Evolutionary conservation across 2,113 vertebrate genomes (phyloP), one percentile per base, ranked within the genome.

Genomic region (Erythrocercus mccallii): DNA sequence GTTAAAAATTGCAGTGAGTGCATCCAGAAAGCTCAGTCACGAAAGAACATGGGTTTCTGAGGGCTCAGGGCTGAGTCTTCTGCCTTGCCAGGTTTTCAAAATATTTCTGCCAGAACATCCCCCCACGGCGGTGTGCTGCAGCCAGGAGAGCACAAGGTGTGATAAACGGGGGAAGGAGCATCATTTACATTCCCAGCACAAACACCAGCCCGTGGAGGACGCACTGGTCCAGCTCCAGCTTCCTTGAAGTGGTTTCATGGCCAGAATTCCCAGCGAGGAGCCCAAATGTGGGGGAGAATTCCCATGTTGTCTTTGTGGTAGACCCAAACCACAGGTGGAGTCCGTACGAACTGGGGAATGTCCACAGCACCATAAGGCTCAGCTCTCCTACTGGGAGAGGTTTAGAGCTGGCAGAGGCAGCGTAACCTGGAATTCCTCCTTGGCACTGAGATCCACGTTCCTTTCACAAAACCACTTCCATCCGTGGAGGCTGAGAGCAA

Each of bases 21-120:
- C n/a, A 66, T 90, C 91, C 95, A 95, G 73, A 90, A 94, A 82
- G 65, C 40, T 93, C 48, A 51, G 58, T 62, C 91, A 70, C 69
- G 93, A 84, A 92, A 0, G n/a, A 91, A 53, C 54, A 23, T 2
- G 87, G 62, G 11, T 76, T 79, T 64, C 14, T 24, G 35, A 35
- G 23, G 70, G 38, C 69, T 37, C 83, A 83, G 79, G 86, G 88
- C 31, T 66, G 28, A 2, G 0, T 48, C 88, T 73, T 90, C 72
- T 4, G 3, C 18, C 12, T 56, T 92, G 95, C 85, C 76, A 87
- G 90, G 86, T 82, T 95, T 89, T 88, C 82, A 74, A 88, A 94
- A 51, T 50, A 71, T 82, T 93, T 92, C 93, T 60, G 91, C 91
- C 86, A 87, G 95, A 51, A 31, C 3, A 3, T 51, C 61, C 82